Evolutionary conservation across 2,888 invertebrate genomes (phyloP), one percentile per base, ranked within the genome.

Genomic region (Frankliniella fusca): DNA sequence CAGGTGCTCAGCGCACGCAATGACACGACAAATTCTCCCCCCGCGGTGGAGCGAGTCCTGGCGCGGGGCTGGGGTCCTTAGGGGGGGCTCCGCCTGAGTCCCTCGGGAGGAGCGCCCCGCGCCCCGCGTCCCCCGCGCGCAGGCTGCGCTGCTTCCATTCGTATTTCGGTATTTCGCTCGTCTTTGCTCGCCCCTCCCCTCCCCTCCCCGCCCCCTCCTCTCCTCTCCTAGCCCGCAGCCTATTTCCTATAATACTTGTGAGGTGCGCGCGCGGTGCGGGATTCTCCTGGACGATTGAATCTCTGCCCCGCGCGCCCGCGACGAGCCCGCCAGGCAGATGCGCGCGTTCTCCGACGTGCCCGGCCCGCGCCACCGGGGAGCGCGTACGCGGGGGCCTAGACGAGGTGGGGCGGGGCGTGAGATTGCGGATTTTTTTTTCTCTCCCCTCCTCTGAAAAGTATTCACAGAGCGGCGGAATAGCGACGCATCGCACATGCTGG

Each of bases 1-100:
- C 70, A 23, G 70, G n/a, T 23, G 70, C 70, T 70, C 23, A 23
- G 27, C 70, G 70, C 70, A 9, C 70, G 27, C 70, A 76, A 76
- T 76, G 70, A 76, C 70, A 76, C 27, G 70, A n/a, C 70, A 76
- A 76, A 76, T 76, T 76, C 70, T 76, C 70, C 70, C 70, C 61
- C 61, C 61, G 61, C 15, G 61, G 61, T 18, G 54, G 38, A 3
- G 54, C 54, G 54, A 9, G 38, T 38, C 38, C 38, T 38, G 38
- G 38, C 3, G 38, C 38, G 38, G 38, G 38, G 38, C 38, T 38
- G 38, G 38, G n/a, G n/a, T n/a, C n/a, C n/a, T n/a, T n/a, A n/a
- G n/a, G n/a, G 38, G 38, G 38, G 38, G 3, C 38, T 38, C 38
- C 38, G 38, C 38, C 61, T 20, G 61, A 0, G 61, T 61, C 61